Conservation (phyloP, 2,888 invertebrate species). For the Aphidoletes aphidimyza region DNA sequence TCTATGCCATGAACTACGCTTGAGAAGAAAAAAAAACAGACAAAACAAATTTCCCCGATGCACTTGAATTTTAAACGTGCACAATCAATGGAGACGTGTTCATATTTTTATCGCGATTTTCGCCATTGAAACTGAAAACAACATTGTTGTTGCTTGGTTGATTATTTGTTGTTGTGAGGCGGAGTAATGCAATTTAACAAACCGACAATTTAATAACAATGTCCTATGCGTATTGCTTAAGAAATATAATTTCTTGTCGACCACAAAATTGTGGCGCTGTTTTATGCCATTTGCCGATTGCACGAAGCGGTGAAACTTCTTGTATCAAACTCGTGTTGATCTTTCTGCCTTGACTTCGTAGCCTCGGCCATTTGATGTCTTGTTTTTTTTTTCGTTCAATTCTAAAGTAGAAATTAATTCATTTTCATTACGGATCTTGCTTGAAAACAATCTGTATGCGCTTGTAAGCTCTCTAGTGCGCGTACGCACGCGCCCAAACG, state of each 20-base stretch:
- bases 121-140: constrained; percentile 35
- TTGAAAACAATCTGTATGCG: not conserved
- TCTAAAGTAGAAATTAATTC: not conserved
- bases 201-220: constrained; percentile 51
- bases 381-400: not conserved
- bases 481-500: too few relatives aligned
- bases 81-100: not conserved
- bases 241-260: constrained; percentile 21
- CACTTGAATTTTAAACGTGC: constrained; percentile 40
- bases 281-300: not conserved
- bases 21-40: not conserved
- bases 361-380: not conserved
- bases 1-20: too few relatives aligned
- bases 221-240: constrained; percentile 43
- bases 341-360: not conserved
- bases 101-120: constrained; percentile 28
- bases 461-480: too few relatives aligned
- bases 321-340: not conserved
- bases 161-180: not conserved
- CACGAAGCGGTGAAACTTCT: not conserved
- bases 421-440: not conserved
- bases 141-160: not conserved
- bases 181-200: constrained; percentile 42
- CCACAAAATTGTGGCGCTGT: not conserved
- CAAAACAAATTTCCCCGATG: not conserved